Evolutionary conservation across 2,888 invertebrate genomes (phyloP).

Genomic region (Hylaea fasciaria): DNA sequence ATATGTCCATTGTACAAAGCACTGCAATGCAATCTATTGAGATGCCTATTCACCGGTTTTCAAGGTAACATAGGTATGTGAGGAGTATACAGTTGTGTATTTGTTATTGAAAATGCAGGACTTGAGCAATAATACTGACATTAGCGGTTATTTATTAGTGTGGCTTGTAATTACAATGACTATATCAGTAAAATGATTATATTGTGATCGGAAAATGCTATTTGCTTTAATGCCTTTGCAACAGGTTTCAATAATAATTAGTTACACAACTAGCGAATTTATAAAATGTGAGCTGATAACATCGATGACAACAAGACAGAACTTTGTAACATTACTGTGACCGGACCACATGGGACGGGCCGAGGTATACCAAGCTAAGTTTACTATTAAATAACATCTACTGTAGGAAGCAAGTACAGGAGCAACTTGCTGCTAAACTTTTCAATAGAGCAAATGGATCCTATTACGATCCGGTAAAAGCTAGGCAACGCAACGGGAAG

Average conservation of each 20-base stretch:
- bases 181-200: no score
- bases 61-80: constrained; percentile 39
- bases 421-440: constrained; percentile 3
- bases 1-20: constrained; percentile 52
- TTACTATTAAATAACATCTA: no score
- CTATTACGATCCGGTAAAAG: constrained; percentile 27
- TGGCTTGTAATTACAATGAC: constrained; percentile 2
- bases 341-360: no score
- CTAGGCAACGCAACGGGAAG: constrained; percentile 43
- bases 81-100: constrained; percentile 26
- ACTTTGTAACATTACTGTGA: no score
- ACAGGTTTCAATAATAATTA: no score
- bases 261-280: no score
- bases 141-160: constrained; percentile 9
- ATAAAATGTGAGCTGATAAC: no score
- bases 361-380: no score
- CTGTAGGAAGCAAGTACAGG: no score
- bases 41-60: constrained; percentile 44
- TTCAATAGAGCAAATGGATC: constrained; percentile 14
- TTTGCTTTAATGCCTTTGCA: no score
- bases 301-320: no score
- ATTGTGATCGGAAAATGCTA: no score
- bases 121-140: constrained; percentile 24
- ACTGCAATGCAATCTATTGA: constrained; percentile 34
- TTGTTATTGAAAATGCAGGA: constrained; percentile 27